These are phyloP conservation scores for Andricus curvator DNA, from an alignment of 2,888 invertebrate genomes.

Conservation along the genomic window DNA sequence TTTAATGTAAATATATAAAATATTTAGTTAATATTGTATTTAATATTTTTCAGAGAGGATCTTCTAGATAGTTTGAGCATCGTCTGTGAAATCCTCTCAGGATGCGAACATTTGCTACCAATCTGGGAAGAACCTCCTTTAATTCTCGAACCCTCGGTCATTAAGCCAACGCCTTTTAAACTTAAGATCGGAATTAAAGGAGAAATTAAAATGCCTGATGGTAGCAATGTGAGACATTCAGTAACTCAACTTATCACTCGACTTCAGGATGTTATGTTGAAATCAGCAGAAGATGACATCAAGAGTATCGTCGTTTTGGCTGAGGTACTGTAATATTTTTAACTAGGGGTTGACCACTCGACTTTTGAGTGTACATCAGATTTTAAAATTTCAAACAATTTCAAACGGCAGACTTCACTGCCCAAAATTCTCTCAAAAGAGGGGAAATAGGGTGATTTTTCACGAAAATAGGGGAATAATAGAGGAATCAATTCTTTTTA, in stretches of 20 bases:
- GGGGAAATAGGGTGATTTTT: too few species aligned
- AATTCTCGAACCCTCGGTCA: slow-evolving; percentile 78
- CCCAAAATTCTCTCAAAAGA: too few species aligned
- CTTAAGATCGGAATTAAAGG: slow-evolving; percentile 67
- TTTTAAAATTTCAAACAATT: too few species aligned
- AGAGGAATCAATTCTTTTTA: too few species aligned
- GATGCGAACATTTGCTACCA: slow-evolving; percentile 85
- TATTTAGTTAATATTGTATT: not conserved
- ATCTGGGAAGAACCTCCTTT: slow-evolving; percentile 82
- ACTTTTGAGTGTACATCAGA: too few species aligned
- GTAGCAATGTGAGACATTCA: slow-evolving; percentile 84
- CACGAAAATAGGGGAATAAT: too few species aligned
- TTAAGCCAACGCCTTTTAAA: slow-evolving; percentile 63
- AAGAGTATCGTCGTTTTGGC: slow-evolving; percentile 83
- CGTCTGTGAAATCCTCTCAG: slow-evolving; percentile 82
- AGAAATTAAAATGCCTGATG: slow-evolving; percentile 82
- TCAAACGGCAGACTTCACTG: too few species aligned
- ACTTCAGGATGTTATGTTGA: slow-evolving; percentile 84
- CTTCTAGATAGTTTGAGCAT: slow-evolving; percentile 85
- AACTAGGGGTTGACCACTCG: too few species aligned
- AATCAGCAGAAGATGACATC: slow-evolving; percentile 88
- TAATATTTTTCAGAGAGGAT: slow-evolving; percentile 81
- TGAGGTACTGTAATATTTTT: slow-evolving; percentile 72
- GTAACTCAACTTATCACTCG: slow-evolving; percentile 82
- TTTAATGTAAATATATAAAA: too few species aligned